Base-by-base conservation (phyloP, 2,113 vertebrate genomes). In the Mesoclemmys tuberculata region DNA sequence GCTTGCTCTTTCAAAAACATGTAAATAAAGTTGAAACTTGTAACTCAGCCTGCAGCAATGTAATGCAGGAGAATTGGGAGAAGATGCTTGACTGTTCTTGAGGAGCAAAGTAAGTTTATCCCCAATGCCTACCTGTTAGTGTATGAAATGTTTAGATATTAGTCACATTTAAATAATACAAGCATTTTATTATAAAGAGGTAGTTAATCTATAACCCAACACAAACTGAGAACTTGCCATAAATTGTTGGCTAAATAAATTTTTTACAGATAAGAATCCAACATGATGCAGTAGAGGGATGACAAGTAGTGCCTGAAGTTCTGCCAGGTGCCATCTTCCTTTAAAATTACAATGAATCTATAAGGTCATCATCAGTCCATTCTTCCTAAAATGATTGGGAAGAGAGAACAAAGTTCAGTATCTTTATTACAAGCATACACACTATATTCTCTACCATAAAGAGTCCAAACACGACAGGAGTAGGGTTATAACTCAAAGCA, bases 321-420 rank as follows among this genome's bases (percentile, higher is more conserved):
- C 35, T 49, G 8, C 6, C 31, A 71, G 13, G 10, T 26, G 79
- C 29, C 21, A 85, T 87, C 80, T 83, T 1, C 6, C 16, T 79
- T 27, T 44, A 56, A 18, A 84, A 16, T 96, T 88, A 96, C 3
- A 94, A 49, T 2, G 89, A 95, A 55, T 98, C 98, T 51, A 77
- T 84, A 78, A 98, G 84, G 61, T 99, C 99, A 89, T 99, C 99
- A 89, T 99, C 99, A 22, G 98, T 99, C 99, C 99, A 99, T 88
- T 99, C 99, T 96, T 99, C 98, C 98, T 99, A 97, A 83, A 90
- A 93, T 18, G 84, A 80, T 79, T 93, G 6, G 41, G 82, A 84
- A 94, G 41, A 49, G 29, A 92, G 79, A 88, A 91, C 48, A 4
- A 87, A 61, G 16, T 35, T 82, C 44, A 71, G 22, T 54, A 49